Percentiles rank a stretch among this genome's conserved stretches.
phyloP scores from a whole-genome alignment of 2,888 invertebrate genomes.

The Rhingia campestris region DNA sequence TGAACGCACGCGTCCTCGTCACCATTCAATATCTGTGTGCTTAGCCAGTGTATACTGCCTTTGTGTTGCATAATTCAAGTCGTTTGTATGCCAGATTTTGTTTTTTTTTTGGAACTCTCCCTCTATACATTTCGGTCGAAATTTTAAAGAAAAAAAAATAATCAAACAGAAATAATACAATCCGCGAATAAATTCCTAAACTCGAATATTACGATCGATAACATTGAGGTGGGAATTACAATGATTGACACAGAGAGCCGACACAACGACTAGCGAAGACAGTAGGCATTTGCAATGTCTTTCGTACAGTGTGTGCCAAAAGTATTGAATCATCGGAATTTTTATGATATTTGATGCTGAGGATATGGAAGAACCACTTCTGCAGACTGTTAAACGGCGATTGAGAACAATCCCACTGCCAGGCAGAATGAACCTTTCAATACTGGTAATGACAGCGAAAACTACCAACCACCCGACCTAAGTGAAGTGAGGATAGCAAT shows the following conservation, averaged over 20 bases:
- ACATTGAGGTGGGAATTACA: constrained; percentile 67
- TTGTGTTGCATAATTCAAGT: constrained; percentile 66
- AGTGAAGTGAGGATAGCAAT: too few species aligned
- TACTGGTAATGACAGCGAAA: too few species aligned
- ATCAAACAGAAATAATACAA: not conserved
- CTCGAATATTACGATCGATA: constrained; percentile 57
- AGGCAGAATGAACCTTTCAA: too few species aligned
- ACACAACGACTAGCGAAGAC: constrained; percentile 42
- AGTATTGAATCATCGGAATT: not conserved
- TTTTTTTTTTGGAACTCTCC: constrained; percentile 67
- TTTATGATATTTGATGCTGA: too few species aligned
- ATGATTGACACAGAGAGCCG: constrained; percentile 69
- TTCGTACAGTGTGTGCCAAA: not conserved
- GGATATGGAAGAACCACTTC: too few species aligned
- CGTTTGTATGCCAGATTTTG: constrained; percentile 64
- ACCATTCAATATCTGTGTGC: constrained; percentile 25
- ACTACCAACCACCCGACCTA: too few species aligned
- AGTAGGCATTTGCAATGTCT: constrained; percentile 1
- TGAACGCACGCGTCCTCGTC: constrained; percentile 54
- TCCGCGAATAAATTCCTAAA: constrained; percentile 55
- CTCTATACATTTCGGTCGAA: constrained; percentile 14
- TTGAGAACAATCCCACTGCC: too few species aligned
- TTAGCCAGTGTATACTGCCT: not conserved
- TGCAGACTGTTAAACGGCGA: too few species aligned
- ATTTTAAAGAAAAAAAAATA: constrained; percentile 8